phyloP scores from a whole-genome alignment of 2,797 vertebrate genomes.

The Sphenodon punctatus region DNA sequence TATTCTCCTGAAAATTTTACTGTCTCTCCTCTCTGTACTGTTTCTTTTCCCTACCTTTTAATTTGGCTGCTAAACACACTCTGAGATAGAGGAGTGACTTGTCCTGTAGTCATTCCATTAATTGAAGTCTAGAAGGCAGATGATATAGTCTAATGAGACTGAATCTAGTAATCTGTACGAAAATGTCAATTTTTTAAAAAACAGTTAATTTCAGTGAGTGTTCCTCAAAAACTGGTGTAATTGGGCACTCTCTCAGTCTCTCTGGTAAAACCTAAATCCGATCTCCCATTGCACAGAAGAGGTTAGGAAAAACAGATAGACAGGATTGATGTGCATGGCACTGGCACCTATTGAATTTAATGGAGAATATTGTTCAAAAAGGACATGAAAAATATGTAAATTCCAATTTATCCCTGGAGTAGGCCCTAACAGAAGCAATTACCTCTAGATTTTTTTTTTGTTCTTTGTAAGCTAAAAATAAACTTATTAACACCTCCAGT shows the following conservation, averaged over 20 bases:
- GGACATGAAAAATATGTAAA: constrained; percentile 30
- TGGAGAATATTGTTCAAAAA: constrained; percentile 11
- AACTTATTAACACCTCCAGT: background rate
- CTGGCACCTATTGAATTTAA: constrained; percentile 19
- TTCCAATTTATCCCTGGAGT: constrained; percentile 32
- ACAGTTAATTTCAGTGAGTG: constrained; percentile 23
- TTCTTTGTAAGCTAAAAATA: constrained; percentile 5
- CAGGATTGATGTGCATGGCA: constrained; percentile 16
- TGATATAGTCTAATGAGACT: constrained; percentile 41
- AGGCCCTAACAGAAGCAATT: constrained; percentile 10
- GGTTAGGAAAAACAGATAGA: background rate
- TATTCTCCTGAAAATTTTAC: background rate
- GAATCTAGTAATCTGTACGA: constrained; percentile 41
- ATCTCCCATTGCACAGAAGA: constrained; percentile 26
- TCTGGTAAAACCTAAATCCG: constrained; percentile 47
- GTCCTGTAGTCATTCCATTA: constrained; percentile 8
- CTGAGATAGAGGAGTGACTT: background rate
- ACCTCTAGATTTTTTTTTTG: background rate
- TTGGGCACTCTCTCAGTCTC: constrained; percentile 13
- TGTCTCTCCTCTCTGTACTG: background rate
- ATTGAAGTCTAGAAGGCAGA: constrained; percentile 37
- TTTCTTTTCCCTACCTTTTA: background rate
- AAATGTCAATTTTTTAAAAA: constrained; percentile 55
- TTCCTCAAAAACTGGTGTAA: constrained; percentile 45
- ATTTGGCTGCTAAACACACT: constrained; percentile 13